Base-by-base conservation (phyloP, 2,113 vertebrate species). In the Charadrius vociferus region DNA sequence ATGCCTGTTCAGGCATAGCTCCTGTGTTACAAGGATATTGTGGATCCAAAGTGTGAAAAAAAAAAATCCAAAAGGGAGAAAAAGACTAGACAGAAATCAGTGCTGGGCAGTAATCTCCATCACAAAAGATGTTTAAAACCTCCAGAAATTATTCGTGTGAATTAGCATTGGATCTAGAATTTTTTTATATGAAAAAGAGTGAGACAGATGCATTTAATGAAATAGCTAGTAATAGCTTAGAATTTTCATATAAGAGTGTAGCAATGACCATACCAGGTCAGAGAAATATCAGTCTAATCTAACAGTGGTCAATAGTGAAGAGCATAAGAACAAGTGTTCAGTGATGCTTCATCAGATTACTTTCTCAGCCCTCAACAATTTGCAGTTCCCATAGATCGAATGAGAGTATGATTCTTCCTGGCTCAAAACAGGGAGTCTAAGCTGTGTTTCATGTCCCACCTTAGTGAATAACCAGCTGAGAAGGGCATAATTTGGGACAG, bases 161-260 rank as follows among this genome's bases (percentile, higher is more conserved):
- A 55, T 70, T 43, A 32, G 1, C 4, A 37, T 13, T 24, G 14
- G 21, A 43, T 36, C 4, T 37, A n/a, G 7, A 16, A 0, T 9
- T 23, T 83, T 74, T 83, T 49, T 0, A 0, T 19, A 23, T 36
- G 20, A 47, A 66, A 91, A 82, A 39, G 1, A 1, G 6, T 32
- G 26, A 71, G 12, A 53, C 2, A 47, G 8, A n/a, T 75, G 4
- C 13, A 49, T 85, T 88, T 39, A 63, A 49, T 15, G 22, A 80
- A 87, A 24, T 26, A 43, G 8, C 7, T 30, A 47, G 4, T 19
- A 16, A 10, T 16, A 59, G 1, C 16, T 79, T 43, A 24, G 16
- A 37, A 10, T 37, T 61, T 83, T 78, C 19, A 2, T 41, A 1
- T 11, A 55, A 59, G 7, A 27, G 4, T 19, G 18, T 41, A 49